phyloP scores from a whole-genome alignment of 30 jellyfish, hydroid and myxozoan species.

The Cassiopea xamachana region DNA sequence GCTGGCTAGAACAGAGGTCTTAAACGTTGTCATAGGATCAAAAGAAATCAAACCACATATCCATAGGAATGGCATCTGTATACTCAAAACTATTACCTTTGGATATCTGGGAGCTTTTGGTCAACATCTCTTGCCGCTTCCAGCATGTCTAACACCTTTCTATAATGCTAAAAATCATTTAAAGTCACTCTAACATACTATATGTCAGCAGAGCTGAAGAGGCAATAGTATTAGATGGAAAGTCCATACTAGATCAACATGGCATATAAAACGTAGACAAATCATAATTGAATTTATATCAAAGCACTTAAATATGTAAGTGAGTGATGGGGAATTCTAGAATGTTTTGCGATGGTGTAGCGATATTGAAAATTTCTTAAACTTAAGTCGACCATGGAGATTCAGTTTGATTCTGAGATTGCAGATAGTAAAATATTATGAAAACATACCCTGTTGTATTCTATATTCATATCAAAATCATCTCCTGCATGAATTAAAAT shows the following conservation, averaged over 20 bases:
- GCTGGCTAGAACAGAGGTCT: too few species aligned
- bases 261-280: too few species aligned
- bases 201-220: neutral
- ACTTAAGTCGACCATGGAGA: neutral
- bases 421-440: too few species aligned
- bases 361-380: too few species aligned
- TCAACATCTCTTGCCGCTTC: constrained; percentile 63
- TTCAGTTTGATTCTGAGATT: neutral
- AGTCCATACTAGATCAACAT: neutral
- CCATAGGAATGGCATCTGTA: neutral
- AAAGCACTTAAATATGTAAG: too few species aligned
- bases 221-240: neutral
- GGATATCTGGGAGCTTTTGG: constrained; percentile 63
- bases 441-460: constrained; percentile 46
- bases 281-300: too few species aligned
- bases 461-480: constrained; percentile 51
- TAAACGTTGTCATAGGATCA: too few species aligned
- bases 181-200: neutral
- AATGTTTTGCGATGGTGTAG: too few species aligned
- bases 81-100: constrained; percentile 42
- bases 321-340: too few species aligned
- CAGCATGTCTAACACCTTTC: constrained; percentile 64
- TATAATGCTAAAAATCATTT: constrained; percentile 50
- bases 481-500: constrained; percentile 21
- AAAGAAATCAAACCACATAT: too few species aligned